Conservation (phyloP, 1,140 invertebrate species). For the Saxidomus purpurata region DNA sequence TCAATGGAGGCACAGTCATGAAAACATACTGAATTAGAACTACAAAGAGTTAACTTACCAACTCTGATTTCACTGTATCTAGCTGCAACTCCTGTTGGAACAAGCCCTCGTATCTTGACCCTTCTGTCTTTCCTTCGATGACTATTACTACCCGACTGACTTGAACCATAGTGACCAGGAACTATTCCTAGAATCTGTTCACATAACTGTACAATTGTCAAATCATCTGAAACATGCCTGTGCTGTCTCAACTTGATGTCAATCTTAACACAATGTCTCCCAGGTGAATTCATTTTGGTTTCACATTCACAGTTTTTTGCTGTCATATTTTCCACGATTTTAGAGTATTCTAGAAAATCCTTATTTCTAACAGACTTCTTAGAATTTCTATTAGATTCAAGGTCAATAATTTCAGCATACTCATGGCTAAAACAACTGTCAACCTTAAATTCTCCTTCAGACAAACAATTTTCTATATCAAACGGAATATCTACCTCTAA, state of each 20-base stretch:
- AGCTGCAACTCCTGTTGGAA: conserved; percentile 46
- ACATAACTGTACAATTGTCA: conserved; percentile 56
- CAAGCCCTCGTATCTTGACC: conserved; percentile 49
- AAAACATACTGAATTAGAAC: no score
- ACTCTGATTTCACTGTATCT: conserved; percentile 52
- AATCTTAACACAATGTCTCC: conserved; percentile 24
- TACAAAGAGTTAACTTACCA: conserved; percentile 35
- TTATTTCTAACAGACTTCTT: conserved; percentile 9
- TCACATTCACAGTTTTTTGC: conserved; percentile 26
- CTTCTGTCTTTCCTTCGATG: conserved; percentile 48
- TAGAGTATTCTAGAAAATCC: conserved; percentile 25
- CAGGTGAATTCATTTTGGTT: not conserved
- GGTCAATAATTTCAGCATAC: not conserved
- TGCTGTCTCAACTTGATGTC: conserved; percentile 32
- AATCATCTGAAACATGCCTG: not conserved
- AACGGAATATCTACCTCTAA: conserved; percentile 20
- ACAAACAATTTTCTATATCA: conserved; percentile 56
- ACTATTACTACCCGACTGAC: conserved; percentile 14
- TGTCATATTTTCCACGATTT: not conserved
- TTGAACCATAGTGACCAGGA: conserved; percentile 56
- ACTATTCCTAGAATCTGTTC: conserved; percentile 55
- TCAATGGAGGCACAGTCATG: no score
- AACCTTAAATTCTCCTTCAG: conserved; percentile 8
- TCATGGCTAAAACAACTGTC: not conserved
- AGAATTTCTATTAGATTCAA: not conserved